These are phyloP conservation scores for Maconellicoccus hirsutus DNA, from an alignment of 1,140 invertebrate species.

Conservation along the genomic window DNA sequence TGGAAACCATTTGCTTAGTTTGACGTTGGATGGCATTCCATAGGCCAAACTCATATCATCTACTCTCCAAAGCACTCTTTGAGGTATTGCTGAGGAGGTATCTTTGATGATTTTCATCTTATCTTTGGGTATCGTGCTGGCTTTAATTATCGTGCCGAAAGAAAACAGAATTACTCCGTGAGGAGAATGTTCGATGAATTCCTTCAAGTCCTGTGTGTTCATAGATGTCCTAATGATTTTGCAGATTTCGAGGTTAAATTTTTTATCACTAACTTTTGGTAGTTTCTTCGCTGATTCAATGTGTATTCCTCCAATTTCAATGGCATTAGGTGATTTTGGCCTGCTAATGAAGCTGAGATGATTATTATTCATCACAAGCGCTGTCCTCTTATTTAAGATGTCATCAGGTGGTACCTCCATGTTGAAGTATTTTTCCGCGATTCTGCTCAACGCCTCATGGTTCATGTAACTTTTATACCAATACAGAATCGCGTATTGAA, in stretches of 20 bases:
- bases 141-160: constrained; percentile 11
- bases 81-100: constrained; percentile 4
- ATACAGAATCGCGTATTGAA: too few relatives aligned
- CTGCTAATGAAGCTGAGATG: constrained; percentile 21
- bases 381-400: background rate
- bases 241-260: too few relatives aligned
- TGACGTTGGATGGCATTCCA: constrained; percentile 41
- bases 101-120: background rate
- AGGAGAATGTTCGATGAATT: constrained; percentile 22
- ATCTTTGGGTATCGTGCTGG: background rate
- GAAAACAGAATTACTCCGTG: constrained; percentile 20
- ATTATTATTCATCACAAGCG: background rate
- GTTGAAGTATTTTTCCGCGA: background rate
- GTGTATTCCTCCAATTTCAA: constrained; percentile 34
- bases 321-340: constrained; percentile 32
- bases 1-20: constrained; percentile 44
- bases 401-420: background rate
- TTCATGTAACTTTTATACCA: background rate
- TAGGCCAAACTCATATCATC: constrained; percentile 35
- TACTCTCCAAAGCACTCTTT: constrained; percentile 47
- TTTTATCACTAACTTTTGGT: too few relatives aligned
- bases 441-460: background rate
- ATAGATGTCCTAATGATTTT: too few relatives aligned
- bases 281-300: constrained; percentile 13
- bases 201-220: constrained; percentile 42